Percentiles rank a stretch among this genome's conserved stretches.
These are phyloP conservation scores for Coilia nasus DNA, from an alignment of 2,797 vertebrate species.

Conservation along the genomic window DNA sequence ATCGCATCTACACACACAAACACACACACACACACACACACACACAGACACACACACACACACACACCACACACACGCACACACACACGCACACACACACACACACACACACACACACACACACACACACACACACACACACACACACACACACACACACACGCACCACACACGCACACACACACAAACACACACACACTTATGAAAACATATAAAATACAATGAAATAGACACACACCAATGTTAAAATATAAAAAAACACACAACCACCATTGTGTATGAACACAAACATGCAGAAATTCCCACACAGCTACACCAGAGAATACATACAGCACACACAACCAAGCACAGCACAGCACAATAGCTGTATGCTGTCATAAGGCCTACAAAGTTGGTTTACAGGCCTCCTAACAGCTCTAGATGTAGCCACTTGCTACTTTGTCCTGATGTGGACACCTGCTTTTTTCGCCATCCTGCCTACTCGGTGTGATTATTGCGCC, in stretches of 20 bases:
- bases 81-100: neutral
- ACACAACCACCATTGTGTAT: neutral
- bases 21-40: conserved; percentile 16
- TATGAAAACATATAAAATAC: neutral
- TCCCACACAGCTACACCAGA: neutral
- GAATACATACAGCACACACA: neutral
- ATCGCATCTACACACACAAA: neutral
- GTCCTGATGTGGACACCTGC: no score
- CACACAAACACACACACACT: neutral
- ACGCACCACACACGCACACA: no score
- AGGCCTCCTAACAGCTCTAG: no score
- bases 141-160: no score
- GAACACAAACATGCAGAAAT: neutral
- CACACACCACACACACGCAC: conserved; percentile 16
- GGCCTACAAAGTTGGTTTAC: no score
- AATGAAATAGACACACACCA: neutral
- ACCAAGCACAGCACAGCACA: neutral
- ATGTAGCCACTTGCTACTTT: no score
- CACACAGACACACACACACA: neutral
- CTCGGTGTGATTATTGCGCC: no score
- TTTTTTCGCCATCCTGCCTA: no score
- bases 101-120: conserved; percentile 13
- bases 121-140: neutral
- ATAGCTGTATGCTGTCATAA: no score
- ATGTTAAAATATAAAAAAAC: neutral